phyloP scores from a whole-genome alignment of 2,797 vertebrate genomes.

The Periparus ater region DNA sequence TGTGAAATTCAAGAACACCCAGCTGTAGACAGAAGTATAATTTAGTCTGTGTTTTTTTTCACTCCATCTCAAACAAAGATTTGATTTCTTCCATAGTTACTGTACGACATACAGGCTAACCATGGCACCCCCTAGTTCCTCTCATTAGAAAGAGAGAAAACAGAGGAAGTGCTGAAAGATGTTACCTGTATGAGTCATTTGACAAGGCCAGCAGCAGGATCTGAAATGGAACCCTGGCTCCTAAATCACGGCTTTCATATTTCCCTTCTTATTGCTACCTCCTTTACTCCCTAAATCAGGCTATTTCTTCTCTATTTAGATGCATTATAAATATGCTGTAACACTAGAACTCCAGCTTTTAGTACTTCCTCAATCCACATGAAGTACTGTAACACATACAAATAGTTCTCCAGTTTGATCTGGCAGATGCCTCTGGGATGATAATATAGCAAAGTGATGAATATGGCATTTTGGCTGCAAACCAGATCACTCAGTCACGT shows the following conservation, averaged over 20 bases:
- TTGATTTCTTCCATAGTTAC: neutral
- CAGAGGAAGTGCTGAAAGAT: neutral
- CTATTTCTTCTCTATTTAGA: neutral
- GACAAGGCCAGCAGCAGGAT: neutral
- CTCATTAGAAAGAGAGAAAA: neutral
- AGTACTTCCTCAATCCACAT: neutral
- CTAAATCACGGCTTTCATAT: neutral
- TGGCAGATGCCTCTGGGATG: neutral
- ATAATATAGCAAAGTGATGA: neutral
- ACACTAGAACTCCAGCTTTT: neutral
- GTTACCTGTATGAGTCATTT: neutral
- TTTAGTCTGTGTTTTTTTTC: neutral
- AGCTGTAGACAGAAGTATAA: neutral
- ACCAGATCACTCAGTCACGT: neutral
- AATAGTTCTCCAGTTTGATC: neutral
- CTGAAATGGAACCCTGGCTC: neutral
- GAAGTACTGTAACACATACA: neutral
- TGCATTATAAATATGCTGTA: neutral
- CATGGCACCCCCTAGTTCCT: neutral
- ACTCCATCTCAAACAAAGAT: neutral
- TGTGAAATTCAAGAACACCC: neutral
- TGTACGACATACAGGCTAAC: neutral
- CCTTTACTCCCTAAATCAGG: neutral
- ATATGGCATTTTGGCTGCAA: neutral
- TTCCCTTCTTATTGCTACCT: neutral